Evolutionary conservation across 2,888 invertebrate genomes (phyloP).

Genomic region (Pristionchus maxplancki): DNA sequence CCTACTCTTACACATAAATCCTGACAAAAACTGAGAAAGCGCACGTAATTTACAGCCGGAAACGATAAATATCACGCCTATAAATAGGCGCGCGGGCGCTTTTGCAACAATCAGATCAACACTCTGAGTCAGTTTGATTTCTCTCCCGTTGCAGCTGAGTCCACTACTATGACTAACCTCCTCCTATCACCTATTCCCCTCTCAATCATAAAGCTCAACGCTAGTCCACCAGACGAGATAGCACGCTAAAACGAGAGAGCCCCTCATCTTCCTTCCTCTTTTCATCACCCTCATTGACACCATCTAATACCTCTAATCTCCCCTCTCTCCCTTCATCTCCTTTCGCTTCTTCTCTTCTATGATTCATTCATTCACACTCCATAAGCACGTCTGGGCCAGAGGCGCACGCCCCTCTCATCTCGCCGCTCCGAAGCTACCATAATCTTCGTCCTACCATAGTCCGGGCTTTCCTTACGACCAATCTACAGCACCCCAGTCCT

Average conservation of each 20-base stretch:
- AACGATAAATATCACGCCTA: background rate
- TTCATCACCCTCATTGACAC: conserved; percentile 42
- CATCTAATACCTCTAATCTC: background rate
- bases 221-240: background rate
- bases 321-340: background rate
- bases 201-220: background rate
- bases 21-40: background rate
- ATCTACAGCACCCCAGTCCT: background rate
- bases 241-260: background rate
- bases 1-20: too few relatives aligned
- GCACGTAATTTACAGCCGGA: background rate
- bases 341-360: background rate
- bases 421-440: background rate
- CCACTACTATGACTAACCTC: background rate
- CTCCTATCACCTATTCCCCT: conserved; percentile 13
- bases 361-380: conserved; percentile 34
- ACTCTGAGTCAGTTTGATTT: background rate
- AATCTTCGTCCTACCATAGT: background rate
- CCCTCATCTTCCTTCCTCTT: background rate
- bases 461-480: too few relatives aligned
- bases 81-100: background rate
- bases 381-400: background rate
- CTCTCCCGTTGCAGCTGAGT: background rate
- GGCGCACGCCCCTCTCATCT: background rate
- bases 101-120: background rate